Conservation (phyloP, 2,113 vertebrate species). For the Macroglossus sobrinus region DNA sequence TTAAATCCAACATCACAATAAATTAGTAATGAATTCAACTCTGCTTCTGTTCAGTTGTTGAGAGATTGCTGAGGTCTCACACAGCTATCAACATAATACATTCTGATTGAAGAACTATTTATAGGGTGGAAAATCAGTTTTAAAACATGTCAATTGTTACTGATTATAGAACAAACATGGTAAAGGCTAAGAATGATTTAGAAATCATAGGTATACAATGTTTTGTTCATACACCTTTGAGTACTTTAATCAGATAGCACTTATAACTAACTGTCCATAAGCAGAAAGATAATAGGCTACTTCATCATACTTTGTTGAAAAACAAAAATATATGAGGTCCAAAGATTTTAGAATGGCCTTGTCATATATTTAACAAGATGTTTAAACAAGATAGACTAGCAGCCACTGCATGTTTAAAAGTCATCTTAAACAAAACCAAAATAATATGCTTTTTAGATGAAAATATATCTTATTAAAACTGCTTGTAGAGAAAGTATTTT, state of each 20-base stretch:
- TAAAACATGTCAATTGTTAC: background rate
- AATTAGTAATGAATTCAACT: background rate
- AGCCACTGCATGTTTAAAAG: background rate
- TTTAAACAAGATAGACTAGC: background rate
- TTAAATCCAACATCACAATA: background rate
- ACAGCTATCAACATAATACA: background rate
- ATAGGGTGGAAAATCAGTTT: background rate
- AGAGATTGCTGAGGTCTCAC: background rate
- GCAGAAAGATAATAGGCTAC: background rate
- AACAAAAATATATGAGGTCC: background rate
- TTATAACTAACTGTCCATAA: background rate
- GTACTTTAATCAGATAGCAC: background rate
- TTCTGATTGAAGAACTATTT: background rate
- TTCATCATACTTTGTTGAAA: background rate
- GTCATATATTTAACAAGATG: background rate
- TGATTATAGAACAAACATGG: background rate
- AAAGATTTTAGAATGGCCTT: conserved; percentile 22
- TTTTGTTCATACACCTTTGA: background rate
- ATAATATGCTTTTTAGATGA: background rate
- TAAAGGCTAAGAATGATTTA: background rate
- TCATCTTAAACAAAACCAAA: background rate
- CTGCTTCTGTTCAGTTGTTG: background rate
- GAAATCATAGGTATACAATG: background rate
- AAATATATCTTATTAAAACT: conserved; percentile 12
- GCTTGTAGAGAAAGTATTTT: background rate